Evolutionary conservation across 2,113 vertebrate genomes (phyloP).

Genomic region (Geococcyx californianus): DNA sequence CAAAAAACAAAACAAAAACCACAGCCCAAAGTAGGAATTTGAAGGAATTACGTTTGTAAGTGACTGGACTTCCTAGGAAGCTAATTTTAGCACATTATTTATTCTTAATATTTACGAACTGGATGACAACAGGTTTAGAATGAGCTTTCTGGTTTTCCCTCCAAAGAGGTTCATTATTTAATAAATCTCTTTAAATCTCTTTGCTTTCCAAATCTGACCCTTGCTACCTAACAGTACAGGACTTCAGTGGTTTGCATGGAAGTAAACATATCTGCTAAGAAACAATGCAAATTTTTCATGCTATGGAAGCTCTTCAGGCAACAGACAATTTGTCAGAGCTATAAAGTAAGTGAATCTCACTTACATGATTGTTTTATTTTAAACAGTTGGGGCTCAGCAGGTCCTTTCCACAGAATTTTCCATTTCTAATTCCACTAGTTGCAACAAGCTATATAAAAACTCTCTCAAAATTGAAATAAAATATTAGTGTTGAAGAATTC

Average conservation of each 20-base stretch:
- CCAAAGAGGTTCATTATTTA: neutral
- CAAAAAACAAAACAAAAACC: too few relatives aligned
- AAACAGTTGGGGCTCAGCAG: neutral
- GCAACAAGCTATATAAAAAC: neutral
- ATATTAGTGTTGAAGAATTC: neutral
- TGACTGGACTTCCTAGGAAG: neutral
- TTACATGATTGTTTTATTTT: neutral
- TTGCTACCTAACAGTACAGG: neutral
- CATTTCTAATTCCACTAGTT: neutral
- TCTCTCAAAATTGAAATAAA: neutral
- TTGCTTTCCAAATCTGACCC: conserved; percentile 28
- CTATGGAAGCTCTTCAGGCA: conserved; percentile 8
- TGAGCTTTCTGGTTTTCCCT: neutral
- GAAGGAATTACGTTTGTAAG: conserved; percentile 13
- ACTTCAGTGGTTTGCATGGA: neutral
- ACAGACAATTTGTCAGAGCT: neutral
- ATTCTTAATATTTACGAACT: conserved; percentile 11
- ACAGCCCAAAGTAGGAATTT: neutral
- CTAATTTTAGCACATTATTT: neutral
- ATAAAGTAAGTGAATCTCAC: neutral
- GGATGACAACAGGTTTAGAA: neutral
- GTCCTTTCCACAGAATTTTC: neutral
- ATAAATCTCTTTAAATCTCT: neutral
- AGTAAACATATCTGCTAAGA: neutral
- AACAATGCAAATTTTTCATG: neutral